These are phyloP conservation scores for Bombyx mori DNA, from an alignment of 1,140 invertebrate genomes.

Conservation along the genomic window ASM3026992v2 NC_085110.1:4830501-4831000, in stretches of 20 bases:
- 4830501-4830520: constrained; percentile 61
- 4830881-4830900: constrained; percentile 51
- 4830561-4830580: constrained; percentile 59
- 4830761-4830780: too few species aligned
- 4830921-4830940: constrained; percentile 79
- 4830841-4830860: constrained; percentile 64
- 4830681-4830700: too few species aligned
- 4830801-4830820: too few species aligned
- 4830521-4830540: constrained; percentile 65
- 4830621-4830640: constrained; percentile 71
- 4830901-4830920: constrained; percentile 74
- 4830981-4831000: constrained; percentile 69
- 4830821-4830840: constrained; percentile 22
- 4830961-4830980: constrained; percentile 84
- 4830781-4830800: too few species aligned
- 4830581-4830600: constrained; percentile 70
- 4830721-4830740: too few species aligned
- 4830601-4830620: constrained; percentile 68
- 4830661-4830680: constrained; percentile 53
- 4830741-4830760: too few species aligned
- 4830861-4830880: constrained; percentile 62
- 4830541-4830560: constrained; percentile 65
- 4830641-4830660: constrained; percentile 79
- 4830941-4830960: constrained; percentile 91
- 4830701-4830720: too few species aligned